Conservation (phyloP, 2,888 invertebrate genomes). For the Anarsia innoxiella region DNA sequence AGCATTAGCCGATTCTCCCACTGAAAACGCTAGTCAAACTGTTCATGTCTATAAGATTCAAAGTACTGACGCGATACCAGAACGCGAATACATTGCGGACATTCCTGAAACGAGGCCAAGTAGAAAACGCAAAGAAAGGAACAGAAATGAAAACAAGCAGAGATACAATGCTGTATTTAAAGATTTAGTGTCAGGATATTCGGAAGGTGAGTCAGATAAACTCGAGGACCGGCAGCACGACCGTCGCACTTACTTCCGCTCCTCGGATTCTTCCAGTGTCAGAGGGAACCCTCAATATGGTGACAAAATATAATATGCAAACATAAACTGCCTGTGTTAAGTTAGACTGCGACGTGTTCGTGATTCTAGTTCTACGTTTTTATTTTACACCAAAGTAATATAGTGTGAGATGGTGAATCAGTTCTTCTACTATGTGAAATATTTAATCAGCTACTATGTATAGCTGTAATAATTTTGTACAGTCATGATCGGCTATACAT, state of each 20-base stretch:
- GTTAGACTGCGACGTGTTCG: slow-evolving; percentile 29
- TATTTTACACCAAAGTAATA: slow-evolving; percentile 25
- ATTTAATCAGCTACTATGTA: slow-evolving; percentile 33
- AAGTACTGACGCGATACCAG: slow-evolving; percentile 12
- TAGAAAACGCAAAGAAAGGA: slow-evolving; percentile 11
- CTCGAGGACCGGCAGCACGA: not conserved
- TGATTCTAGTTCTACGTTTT: slow-evolving; percentile 40
- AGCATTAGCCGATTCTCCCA: slow-evolving; percentile 22
- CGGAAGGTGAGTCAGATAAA: slow-evolving; percentile 6
- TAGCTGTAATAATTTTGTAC: slow-evolving; percentile 32
- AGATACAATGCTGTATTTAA: slow-evolving; percentile 13
- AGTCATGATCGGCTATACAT: slow-evolving; percentile 33
- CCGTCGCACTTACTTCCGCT: slow-evolving; percentile 17
- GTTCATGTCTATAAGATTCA: slow-evolving; percentile 8
- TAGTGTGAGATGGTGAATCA: slow-evolving; percentile 30
- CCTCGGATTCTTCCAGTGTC: slow-evolving; percentile 26
- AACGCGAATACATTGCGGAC: slow-evolving; percentile 7
- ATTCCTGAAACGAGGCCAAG: slow-evolving; percentile 4
- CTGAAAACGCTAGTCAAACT: slow-evolving; percentile 27
- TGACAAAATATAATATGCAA: slow-evolving; percentile 56
- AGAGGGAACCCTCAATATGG: slow-evolving; percentile 56
- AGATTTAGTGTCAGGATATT: slow-evolving; percentile 15
- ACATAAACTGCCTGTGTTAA: slow-evolving; percentile 32
- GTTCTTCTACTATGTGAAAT: slow-evolving; percentile 28
- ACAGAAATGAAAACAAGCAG: slow-evolving; percentile 8